These are phyloP conservation scores for Eubasilissa regina DNA, from an alignment of 1,140 invertebrate species.

Conservation along the genomic window DNA sequence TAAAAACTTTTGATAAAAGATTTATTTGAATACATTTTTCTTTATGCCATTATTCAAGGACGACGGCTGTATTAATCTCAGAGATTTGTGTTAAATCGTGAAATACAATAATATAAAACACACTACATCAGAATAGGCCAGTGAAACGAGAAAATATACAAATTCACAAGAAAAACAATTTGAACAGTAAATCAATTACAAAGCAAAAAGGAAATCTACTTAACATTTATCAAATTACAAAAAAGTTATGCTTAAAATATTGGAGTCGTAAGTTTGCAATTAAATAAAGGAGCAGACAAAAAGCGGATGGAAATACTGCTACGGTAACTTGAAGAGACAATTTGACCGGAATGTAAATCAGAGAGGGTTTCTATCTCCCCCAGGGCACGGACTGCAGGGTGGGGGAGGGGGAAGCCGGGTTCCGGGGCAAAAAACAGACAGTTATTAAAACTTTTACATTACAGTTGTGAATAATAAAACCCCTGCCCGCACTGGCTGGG, in stretches of 20 bases:
- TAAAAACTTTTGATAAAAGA: too few relatives aligned
- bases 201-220: slow-evolving; percentile 13
- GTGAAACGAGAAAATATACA: not conserved
- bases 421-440: slow-evolving; percentile 59
- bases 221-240: slow-evolving; percentile 41
- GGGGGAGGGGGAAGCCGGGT: slow-evolving; percentile 9
- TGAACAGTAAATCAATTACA: slow-evolving; percentile 29
- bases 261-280: slow-evolving; percentile 43
- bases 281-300: slow-evolving; percentile 48
- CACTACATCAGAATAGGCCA: not conserved
- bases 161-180: slow-evolving; percentile 1
- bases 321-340: slow-evolving; percentile 51
- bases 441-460: slow-evolving; percentile 62
- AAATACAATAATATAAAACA: not conserved
- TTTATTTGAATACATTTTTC: too few relatives aligned
- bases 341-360: slow-evolving; percentile 54
- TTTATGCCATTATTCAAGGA: too few relatives aligned
- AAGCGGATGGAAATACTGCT: slow-evolving; percentile 45
- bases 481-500: slow-evolving; percentile 25
- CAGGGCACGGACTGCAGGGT: not conserved
- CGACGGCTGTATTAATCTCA: too few relatives aligned
- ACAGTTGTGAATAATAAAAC: slow-evolving; percentile 61
- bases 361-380: slow-evolving; percentile 41
- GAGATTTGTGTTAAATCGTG: not conserved
- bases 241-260: slow-evolving; percentile 39